Percentiles rank a stretch among this genome's conserved stretches.
These are phyloP conservation scores for Aplidium turbinatum DNA, from an alignment of 23 tunicate species.

Conservation along the genomic window DNA sequence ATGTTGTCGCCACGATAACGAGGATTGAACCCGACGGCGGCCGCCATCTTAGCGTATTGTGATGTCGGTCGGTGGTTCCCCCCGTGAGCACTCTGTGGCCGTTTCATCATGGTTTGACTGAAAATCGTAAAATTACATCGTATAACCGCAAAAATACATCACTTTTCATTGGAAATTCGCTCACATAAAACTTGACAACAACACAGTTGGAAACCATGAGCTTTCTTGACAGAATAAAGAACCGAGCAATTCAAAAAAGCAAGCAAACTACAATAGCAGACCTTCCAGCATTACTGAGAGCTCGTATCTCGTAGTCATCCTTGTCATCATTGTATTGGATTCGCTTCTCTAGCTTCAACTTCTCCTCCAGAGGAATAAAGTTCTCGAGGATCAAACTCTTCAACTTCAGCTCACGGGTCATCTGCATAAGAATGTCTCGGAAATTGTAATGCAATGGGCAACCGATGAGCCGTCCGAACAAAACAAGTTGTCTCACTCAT, in stretches of 20 bases:
- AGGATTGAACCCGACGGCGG: conserved; percentile 86
- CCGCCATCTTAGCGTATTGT: conserved; percentile 81
- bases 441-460: not conserved
- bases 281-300: conserved; percentile 41
- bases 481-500: not conserved
- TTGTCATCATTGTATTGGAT: conserved; percentile 63
- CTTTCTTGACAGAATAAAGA: not conserved
- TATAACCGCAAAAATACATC: not conserved
- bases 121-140: too few relatives aligned
- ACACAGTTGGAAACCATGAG: not conserved
- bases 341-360: conserved; percentile 68
- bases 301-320: conserved; percentile 46
- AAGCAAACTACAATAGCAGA: conserved; percentile 7
- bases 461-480: too few relatives aligned
- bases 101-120: conserved; percentile 86
- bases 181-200: not conserved
- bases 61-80: conserved; percentile 69
- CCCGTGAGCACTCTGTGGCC: conserved; percentile 89
- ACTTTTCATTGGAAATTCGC: not conserved
- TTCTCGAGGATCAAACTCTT: conserved; percentile 69
- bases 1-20: conserved; percentile 84
- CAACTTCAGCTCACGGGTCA: conserved; percentile 74
- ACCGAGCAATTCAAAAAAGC: not conserved
- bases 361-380: conserved; percentile 79
- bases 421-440: too few relatives aligned